Evolutionary conservation across 37 sponge, comb jelly and placozoan species (phyloP), one percentile per base, ranked within the genome.

Genomic region (Diacarnus erythraeanus): DNA sequence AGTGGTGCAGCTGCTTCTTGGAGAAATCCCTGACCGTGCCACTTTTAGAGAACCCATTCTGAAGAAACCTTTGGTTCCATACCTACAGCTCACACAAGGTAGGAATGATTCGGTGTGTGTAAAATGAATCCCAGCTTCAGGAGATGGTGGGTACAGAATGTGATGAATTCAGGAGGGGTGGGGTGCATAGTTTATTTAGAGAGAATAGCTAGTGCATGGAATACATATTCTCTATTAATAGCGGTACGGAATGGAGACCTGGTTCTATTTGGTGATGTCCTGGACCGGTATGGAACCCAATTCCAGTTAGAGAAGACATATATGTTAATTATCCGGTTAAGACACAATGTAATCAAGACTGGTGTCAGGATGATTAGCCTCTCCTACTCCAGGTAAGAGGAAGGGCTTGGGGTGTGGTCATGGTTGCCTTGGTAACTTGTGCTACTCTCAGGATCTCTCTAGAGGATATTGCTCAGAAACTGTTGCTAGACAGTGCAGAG

Each of bases 341-440:
- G 94, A 31, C 97, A 97, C 67, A 94, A 97, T 89, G 99, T 98
- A 57, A 98, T 98, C 83, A 98, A 98, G 80, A 95, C 99, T n/a
- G 99, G 99, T 38, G 86, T 93, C 26, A 40, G 89, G 33, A 88
- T 84, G 84, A 90, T 94, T 38, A 69, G 77, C 59, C 68, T 94
- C 65, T 90, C 90, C 17, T 96, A 98, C 80, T 95, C 96, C 21
- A 76, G 77, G 77, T 76, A 8, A 9, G 71, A 12, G 71, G 22
- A 27, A 42, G 22, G 69, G 69, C 38, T 6, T 17, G 9, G 61
- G 61, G 61, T 60, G 61, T 60, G 61, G 61, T 60, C 23, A 20
- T 60, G 27, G 61, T 20, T n/a, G n/a, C n/a, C n/a, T n/a, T n/a
- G n/a, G n/a, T n/a, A n/a, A n/a, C n/a, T n/a, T 54, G 61, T 60